Conservation (phyloP, 1,140 invertebrate genomes). For the Eupristina koningsbergeri region DNA sequence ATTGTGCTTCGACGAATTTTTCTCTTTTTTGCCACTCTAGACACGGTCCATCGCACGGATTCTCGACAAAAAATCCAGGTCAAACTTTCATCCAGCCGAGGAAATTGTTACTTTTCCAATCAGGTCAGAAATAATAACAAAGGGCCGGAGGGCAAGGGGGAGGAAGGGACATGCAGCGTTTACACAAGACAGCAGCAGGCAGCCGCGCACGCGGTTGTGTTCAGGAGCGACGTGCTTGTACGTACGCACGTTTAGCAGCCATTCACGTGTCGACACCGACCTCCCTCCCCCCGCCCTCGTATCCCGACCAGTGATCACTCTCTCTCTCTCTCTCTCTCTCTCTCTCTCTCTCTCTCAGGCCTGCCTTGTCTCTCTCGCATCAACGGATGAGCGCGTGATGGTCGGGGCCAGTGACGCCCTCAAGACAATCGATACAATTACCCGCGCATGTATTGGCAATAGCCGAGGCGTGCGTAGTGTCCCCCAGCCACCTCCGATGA, state of each 20-base stretch:
- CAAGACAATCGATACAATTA: slow-evolving; percentile 50
- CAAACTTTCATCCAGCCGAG: slow-evolving; percentile 33
- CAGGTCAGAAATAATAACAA: background rate
- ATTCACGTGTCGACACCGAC: slow-evolving; percentile 14
- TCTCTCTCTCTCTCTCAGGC: slow-evolving; percentile 2
- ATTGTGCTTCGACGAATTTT: background rate
- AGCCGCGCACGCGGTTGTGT: slow-evolving; percentile 3
- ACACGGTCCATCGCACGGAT: background rate
- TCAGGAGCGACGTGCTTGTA: background rate
- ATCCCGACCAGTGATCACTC: background rate
- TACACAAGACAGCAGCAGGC: no score
- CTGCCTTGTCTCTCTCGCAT: background rate
- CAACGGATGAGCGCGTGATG: slow-evolving; percentile 13
- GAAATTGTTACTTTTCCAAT: slow-evolving; percentile 28
- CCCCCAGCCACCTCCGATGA: background rate
- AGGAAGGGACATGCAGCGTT: background rate
- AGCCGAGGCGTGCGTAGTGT: background rate
- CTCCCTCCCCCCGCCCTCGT: background rate
- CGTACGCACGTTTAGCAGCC: background rate
- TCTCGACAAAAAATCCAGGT: slow-evolving; percentile 44
- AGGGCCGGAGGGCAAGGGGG: background rate
- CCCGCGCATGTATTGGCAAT: background rate
- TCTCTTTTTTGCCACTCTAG: background rate
- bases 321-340: background rate
- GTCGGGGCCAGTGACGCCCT: slow-evolving; percentile 42